Evolutionary conservation across 2,888 invertebrate genomes (phyloP).

Genomic region (Mesoligia furuncula): DNA sequence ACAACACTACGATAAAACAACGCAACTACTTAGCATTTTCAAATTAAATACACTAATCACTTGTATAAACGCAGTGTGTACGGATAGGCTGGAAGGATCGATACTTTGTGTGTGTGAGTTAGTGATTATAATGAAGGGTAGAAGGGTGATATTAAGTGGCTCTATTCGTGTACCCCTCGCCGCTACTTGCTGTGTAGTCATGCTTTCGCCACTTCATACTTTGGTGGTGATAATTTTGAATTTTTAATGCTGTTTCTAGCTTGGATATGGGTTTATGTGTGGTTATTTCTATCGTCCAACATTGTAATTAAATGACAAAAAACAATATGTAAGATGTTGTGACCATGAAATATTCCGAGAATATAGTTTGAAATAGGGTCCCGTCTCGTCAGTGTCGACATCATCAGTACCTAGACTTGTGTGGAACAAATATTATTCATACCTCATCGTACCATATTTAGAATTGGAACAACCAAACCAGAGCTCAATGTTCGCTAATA

Average conservation of each 20-base stretch:
- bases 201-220: conserved; percentile 87
- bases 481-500: neutral
- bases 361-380: neutral
- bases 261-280: neutral
- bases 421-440: neutral
- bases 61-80: conserved; percentile 86
- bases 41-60: conserved; percentile 91
- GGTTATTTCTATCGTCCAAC: neutral
- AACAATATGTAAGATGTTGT: neutral
- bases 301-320: neutral
- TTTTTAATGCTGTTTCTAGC: conserved; percentile 48
- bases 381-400: neutral
- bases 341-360: neutral
- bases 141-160: conserved; percentile 90
- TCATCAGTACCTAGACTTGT: neutral
- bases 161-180: conserved; percentile 87
- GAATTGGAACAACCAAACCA: neutral
- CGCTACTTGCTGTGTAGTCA: conserved; percentile 81
- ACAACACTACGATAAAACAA: conserved; percentile 86
- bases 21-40: conserved; percentile 90
- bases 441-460: neutral
- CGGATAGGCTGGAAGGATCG: conserved; percentile 82
- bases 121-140: conserved; percentile 90
- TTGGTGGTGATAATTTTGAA: conserved; percentile 81
- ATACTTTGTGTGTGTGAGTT: conserved; percentile 86